A percentile compares a stretch with the other conserved stretches of the same genome.
phyloP scores from a whole-genome alignment of 2,888 invertebrate species.

The Machimus atricapillus region DNA sequence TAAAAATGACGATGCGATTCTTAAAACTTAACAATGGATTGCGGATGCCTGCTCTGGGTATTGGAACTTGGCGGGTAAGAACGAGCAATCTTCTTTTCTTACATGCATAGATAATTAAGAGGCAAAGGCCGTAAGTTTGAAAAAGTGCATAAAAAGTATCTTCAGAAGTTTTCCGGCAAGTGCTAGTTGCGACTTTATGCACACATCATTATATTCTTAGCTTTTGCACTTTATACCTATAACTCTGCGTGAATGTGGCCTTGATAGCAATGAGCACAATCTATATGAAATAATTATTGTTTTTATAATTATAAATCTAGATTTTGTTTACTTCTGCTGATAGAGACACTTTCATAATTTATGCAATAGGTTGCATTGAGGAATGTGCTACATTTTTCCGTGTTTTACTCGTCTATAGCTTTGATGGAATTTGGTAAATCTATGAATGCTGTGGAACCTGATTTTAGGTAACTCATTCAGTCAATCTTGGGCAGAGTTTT shows the following conservation, averaged over 20 bases:
- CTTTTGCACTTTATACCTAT: not conserved
- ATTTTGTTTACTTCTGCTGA: no score
- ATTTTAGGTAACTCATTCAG: no score
- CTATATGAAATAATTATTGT: no score
- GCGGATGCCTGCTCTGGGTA: conserved; percentile 75
- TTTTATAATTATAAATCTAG: no score
- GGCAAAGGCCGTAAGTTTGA: not conserved
- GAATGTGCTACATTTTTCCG: not conserved
- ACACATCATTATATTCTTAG: not conserved
- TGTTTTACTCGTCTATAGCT: not conserved
- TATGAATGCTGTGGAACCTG: no score
- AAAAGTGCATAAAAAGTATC: not conserved
- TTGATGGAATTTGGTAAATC: not conserved
- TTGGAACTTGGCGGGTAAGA: conserved; percentile 82
- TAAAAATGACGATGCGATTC: conserved; percentile 54
- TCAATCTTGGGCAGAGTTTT: no score
- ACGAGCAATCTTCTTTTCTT: conserved; percentile 47
- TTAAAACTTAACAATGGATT: conserved; percentile 65
- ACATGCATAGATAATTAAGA: not conserved
- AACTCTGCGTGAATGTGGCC: not conserved
- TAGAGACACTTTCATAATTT: no score
- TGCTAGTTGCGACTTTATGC: not conserved
- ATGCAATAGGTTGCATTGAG: no score
- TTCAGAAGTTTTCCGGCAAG: not conserved
- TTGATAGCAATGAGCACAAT: not conserved